Conservation (phyloP, 2,888 invertebrate genomes). For the Unio delphinus region DNA sequence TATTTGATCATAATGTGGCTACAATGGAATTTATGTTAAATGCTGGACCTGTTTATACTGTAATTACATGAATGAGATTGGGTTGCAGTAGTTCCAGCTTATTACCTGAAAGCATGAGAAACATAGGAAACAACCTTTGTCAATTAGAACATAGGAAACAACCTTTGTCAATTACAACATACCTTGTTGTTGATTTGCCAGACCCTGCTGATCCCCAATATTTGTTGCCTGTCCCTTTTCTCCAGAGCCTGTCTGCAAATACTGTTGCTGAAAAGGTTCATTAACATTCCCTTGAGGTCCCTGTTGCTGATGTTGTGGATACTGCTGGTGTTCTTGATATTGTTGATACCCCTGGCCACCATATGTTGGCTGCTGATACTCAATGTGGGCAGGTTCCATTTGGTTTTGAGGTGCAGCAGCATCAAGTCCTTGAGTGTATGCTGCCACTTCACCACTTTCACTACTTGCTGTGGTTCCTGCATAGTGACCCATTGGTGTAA, state of each 20-base stretch:
- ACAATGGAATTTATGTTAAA: too few species aligned
- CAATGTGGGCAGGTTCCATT: constrained; percentile 5
- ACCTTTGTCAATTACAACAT: not conserved
- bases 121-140: too few species aligned
- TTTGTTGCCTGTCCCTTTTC: constrained; percentile 1
- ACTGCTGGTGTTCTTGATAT: constrained; percentile 25
- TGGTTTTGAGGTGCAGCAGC: constrained; percentile 1
- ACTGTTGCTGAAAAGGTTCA: not conserved
- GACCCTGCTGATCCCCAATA: constrained; percentile 1
- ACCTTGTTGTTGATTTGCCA: constrained; percentile 3
- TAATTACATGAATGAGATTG: too few species aligned
- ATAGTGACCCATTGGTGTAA: constrained; percentile 52
- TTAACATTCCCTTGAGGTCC: not conserved
- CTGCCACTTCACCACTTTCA: constrained; percentile 64
- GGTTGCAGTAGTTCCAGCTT: too few species aligned
- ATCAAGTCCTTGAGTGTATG: constrained; percentile 28
- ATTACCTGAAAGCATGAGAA: too few species aligned
- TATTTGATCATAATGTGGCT: too few species aligned
- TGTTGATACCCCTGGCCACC: constrained; percentile 3
- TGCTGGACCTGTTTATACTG: too few species aligned
- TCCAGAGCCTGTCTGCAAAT: not conserved
- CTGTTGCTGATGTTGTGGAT: constrained; percentile 10
- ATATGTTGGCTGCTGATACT: constrained; percentile 6
- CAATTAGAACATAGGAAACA: too few species aligned
- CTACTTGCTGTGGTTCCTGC: constrained; percentile 59